These are phyloP conservation scores for Lasius fuliginosus DNA, from an alignment of 2,888 invertebrate species.

Conservation along the genomic window DNA sequence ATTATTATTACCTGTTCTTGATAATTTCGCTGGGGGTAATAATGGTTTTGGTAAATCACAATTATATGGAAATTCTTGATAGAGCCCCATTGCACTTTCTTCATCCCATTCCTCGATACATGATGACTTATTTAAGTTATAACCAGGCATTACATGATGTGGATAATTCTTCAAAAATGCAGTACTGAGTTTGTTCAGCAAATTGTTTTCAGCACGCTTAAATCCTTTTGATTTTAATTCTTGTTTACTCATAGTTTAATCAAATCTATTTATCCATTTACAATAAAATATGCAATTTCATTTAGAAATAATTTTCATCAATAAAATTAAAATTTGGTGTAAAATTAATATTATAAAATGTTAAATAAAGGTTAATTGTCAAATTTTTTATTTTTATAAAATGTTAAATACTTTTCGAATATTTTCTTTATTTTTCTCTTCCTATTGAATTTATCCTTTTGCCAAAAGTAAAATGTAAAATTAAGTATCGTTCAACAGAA, in stretches of 20 bases:
- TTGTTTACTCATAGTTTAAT: conserved; percentile 23
- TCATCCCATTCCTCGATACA: conserved; percentile 70
- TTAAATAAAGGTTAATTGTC: neutral
- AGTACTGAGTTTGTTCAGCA: conserved; percentile 74
- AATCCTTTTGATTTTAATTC: conserved; percentile 65
- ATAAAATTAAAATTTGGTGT: no score
- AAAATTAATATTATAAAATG: neutral
- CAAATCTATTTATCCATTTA: neutral
- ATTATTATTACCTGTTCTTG: conserved; percentile 74
- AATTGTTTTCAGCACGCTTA: conserved; percentile 72
- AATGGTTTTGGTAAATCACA: conserved; percentile 83
- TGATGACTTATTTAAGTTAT: conserved; percentile 74
- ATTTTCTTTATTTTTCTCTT: no score
- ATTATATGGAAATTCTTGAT: conserved; percentile 80
- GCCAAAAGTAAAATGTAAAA: no score
- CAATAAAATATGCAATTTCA: neutral
- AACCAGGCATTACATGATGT: conserved; percentile 78
- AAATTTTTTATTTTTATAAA: no score
- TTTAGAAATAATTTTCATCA: neutral
- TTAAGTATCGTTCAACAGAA: no score
- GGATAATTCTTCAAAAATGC: conserved; percentile 72
- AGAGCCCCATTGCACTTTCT: conserved; percentile 72
- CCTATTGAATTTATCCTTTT: no score
- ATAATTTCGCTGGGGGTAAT: conserved; percentile 80
- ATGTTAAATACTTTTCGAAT: no score